Evolutionary conservation across 2,888 invertebrate genomes (phyloP), one percentile per base, ranked within the genome.

Genomic region (Tachina fera): DNA sequence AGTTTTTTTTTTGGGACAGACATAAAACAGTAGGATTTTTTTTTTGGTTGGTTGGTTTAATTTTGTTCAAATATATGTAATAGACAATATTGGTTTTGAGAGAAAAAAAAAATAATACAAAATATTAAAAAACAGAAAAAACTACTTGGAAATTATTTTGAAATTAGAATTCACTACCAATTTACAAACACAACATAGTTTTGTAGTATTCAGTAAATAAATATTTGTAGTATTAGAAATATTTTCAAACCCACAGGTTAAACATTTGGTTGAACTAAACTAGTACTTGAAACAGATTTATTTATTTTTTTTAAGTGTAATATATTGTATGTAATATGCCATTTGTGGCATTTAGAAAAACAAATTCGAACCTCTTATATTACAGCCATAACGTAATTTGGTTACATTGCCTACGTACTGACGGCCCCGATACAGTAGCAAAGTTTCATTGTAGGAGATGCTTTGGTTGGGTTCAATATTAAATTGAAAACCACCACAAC

Each of bases 401-500:
- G 91, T 91, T 70, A 91, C 88, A 88, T 90, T 91, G 90, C 91
- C 91, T 91, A 91, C 89, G 81, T 88, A 85, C 86, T 90, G 89
- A 87, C 90, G 90, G 89, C 83, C 88, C 75, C 90, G 91, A 89
- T 87, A 89, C 74, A 91, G 87, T 87, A 83, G 87, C 83, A 91
- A 88, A 61, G 90, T 91, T 86, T 91, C 91, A 90, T 91, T 91
- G 86, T 86, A 79, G 75, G 90, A 89, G 88, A 91, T 90, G 84
- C 89, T 91, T 88, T 88, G 90, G 89, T 91, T 91, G 79, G 91
- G 90, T 84, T 88, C 88, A 87, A 91, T 89, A 88, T 89, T 87
- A 86, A 91, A 88, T 80, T 88, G 89, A 89, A 89, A 91, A 88
- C 89, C 91, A 87, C 86, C 88, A 90, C 91, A 90, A 90, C 90